Evolutionary conservation across 2,888 invertebrate genomes (phyloP).

Genomic region (Netelia virgata): DNA sequence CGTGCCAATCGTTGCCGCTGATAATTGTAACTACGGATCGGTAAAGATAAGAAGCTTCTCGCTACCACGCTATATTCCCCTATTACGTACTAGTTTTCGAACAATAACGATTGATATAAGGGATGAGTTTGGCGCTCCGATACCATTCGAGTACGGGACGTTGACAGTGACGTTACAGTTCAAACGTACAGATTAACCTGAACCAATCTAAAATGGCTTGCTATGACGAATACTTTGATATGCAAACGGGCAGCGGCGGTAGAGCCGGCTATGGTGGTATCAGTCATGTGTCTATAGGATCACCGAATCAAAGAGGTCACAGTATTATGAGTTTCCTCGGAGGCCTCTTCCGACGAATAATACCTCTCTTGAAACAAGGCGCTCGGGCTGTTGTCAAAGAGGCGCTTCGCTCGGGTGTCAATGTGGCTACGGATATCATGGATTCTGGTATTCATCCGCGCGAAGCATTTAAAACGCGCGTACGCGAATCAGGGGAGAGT

Average conservation of each 20-base stretch:
- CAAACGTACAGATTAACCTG: constrained; percentile 31
- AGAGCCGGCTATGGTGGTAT: constrained; percentile 16
- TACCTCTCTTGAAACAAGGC: constrained; percentile 14
- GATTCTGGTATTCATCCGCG: constrained; percentile 3
- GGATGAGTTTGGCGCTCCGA: constrained; percentile 29
- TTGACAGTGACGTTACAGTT: constrained; percentile 33
- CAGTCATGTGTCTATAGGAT: constrained; percentile 12
- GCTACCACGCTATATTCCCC: constrained; percentile 11
- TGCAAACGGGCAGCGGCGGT: constrained; percentile 8
- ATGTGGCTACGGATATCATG: constrained; percentile 22
- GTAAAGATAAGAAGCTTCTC: constrained; percentile 20
- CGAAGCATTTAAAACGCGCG: not conserved
- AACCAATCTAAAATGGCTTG: not conserved
- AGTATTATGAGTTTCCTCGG: constrained; percentile 36
- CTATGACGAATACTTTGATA: constrained; percentile 15
- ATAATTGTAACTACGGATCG: not conserved
- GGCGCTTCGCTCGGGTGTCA: constrained; percentile 15
- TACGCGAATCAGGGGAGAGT: not conserved
- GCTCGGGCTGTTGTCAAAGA: constrained; percentile 16
- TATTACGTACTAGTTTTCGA: constrained; percentile 32
- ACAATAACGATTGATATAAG: constrained; percentile 38
- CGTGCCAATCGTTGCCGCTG: not conserved
- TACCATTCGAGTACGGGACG: constrained; percentile 31
- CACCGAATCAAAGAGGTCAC: constrained; percentile 25
- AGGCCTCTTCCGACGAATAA: constrained; percentile 6